phyloP scores from a whole-genome alignment of 2,797 vertebrate species.

The Champsocephalus esox region DNA sequence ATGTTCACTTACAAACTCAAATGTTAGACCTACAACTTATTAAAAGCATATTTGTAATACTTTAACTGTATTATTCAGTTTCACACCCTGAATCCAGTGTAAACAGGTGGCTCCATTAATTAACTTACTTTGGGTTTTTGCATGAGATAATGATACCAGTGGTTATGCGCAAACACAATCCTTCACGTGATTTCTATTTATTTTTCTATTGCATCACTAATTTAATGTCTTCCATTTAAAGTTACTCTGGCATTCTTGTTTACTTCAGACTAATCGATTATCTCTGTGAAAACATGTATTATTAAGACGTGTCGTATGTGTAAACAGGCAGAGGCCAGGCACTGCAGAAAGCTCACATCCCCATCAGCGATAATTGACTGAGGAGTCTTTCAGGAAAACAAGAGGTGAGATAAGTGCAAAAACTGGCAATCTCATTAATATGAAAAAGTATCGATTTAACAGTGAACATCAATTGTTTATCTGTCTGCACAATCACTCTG shows the following conservation, averaged over 20 bases:
- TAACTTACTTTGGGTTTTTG: background rate
- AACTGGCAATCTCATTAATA: conserved; percentile 67
- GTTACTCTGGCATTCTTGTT: conserved; percentile 75
- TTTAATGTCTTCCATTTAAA: conserved; percentile 55
- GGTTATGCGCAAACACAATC: background rate
- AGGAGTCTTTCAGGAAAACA: conserved; percentile 58
- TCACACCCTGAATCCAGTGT: background rate
- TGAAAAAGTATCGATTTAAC: conserved; percentile 70
- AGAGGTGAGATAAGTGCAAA: conserved; percentile 73
- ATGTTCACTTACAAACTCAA: background rate
- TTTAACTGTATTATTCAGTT: background rate
- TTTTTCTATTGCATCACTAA: conserved; percentile 30
- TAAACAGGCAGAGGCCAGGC: conserved; percentile 59
- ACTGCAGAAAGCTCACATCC: conserved; percentile 60
- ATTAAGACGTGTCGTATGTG: conserved; percentile 74
- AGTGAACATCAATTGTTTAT: conserved; percentile 37
- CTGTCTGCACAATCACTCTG: background rate
- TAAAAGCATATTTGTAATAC: conserved; percentile 1
- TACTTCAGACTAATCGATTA: conserved; percentile 80
- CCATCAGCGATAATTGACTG: conserved; percentile 68
- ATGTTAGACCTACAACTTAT: background rate
- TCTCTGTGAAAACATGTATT: conserved; percentile 78
- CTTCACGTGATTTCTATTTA: background rate
- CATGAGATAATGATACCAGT: background rate
- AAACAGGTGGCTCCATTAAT: conserved; percentile 27